Conservation (phyloP, 2,888 invertebrate species). For the Heliconius cydno region DNA sequence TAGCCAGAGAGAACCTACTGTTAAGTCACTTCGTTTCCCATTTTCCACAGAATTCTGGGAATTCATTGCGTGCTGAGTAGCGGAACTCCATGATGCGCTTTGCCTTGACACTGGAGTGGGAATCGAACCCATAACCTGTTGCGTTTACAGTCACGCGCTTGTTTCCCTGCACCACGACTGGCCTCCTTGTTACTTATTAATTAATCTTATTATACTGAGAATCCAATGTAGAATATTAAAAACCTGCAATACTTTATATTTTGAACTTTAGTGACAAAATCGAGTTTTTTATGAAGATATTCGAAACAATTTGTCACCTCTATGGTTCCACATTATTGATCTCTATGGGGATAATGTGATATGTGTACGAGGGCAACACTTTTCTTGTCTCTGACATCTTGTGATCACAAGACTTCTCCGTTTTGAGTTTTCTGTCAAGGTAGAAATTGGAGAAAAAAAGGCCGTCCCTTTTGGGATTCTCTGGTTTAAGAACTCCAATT, state of each 20-base stretch:
- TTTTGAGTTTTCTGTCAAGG: constrained; percentile 82
- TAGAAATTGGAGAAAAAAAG: constrained; percentile 80
- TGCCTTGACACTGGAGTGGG: too few species aligned
- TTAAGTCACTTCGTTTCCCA: too few species aligned
- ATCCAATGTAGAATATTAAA: neutral
- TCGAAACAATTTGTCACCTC: neutral
- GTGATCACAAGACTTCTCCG: constrained; percentile 82
- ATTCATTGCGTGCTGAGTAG: too few species aligned
- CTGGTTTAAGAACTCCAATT: constrained; percentile 76
- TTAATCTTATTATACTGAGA: neutral
- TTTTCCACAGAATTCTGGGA: too few species aligned
- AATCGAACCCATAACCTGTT: too few species aligned
- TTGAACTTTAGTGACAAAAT: neutral
- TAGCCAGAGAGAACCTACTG: too few species aligned
- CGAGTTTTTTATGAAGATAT: neutral
- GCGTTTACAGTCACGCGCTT: too few species aligned
- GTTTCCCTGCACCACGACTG: neutral
- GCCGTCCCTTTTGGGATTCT: constrained; percentile 78
- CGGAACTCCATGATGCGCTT: too few species aligned
- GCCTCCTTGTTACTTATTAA: neutral
- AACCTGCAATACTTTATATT: too few species aligned
- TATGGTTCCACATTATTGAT: constrained; percentile 25
- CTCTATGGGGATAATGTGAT: constrained; percentile 32
- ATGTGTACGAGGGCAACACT: constrained; percentile 62
- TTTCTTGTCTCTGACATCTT: constrained; percentile 80